phyloP scores from a whole-genome alignment of 2,797 vertebrate species.

The Ceyx erithaca region DNA sequence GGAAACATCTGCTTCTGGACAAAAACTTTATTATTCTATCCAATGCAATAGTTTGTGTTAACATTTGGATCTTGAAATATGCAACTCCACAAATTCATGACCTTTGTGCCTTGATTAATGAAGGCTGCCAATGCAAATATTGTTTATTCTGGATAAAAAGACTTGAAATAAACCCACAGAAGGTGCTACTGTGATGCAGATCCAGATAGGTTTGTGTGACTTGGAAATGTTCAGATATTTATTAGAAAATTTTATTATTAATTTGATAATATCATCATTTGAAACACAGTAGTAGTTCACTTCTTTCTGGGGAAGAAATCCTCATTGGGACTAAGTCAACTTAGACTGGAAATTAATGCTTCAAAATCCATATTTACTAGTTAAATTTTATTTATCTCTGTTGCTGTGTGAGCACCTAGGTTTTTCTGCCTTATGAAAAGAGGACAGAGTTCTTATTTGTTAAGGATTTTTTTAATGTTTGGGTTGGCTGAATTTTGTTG shows the following conservation, averaged over 20 bases:
- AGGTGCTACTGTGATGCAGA: background rate
- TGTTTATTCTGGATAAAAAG: background rate
- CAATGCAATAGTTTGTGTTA: background rate
- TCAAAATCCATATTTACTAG: slow-evolving; percentile 48
- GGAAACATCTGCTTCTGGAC: slow-evolving; percentile 27
- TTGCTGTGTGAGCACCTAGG: background rate
- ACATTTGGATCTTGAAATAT: background rate
- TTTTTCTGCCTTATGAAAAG: background rate
- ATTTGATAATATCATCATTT: background rate
- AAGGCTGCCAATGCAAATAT: background rate
- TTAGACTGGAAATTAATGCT: slow-evolving; percentile 38
- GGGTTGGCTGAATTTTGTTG: background rate
- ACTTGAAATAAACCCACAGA: background rate
- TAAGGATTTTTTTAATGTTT: background rate
- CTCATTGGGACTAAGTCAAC: background rate
- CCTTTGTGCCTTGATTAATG: background rate
- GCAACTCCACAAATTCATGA: background rate
- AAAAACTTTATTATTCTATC: background rate
- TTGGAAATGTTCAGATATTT: background rate
- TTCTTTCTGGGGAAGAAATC: background rate
- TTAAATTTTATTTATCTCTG: background rate
- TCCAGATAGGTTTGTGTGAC: background rate
- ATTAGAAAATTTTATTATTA: background rate
- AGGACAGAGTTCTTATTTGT: background rate
- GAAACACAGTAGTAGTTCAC: background rate